Evolutionary conservation across 37 sponge, comb jelly and placozoan species (phyloP), one percentile per base, ranked within the genome.

Genomic region (Mnemiopsis leidyi): DNA sequence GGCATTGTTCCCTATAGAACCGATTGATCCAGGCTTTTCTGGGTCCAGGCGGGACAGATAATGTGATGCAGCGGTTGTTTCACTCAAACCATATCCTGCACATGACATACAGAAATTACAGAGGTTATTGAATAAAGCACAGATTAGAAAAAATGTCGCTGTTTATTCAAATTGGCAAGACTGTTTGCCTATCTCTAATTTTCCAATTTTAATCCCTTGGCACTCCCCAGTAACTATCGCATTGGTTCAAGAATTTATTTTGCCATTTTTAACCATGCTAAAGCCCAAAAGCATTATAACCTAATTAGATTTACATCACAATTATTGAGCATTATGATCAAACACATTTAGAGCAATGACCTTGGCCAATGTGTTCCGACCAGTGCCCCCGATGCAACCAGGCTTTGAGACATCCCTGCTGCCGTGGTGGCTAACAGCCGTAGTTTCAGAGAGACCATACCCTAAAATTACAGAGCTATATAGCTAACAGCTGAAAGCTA

Each of bases 391-490:
- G 2, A 77, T 77, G 18, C 32, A 77, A 32, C 79, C 79, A 77
- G 32, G 36, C 36, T 77, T 77, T 0, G 35, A 20, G 5, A 18
- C 1, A 36, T 77, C 35, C 18, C 36, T 77, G 3, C 18, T 31
- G 16, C 33, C 32, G 79, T 77, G 79, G 68, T 95, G 95, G 0
- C 93, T 92, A 0, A 95, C 95, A 13, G 96, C 96, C 34, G 95
- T 96, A 0, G 94, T 95, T 88, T 97, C 97, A 2, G 97, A 93
- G 16, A 97, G 79, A 25, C 97, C 97, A 37, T 97, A 97, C 18
- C 95, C 96, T 77, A 32, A 48, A 48, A 13, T 48, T 48, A 18
- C 13, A 48, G n/a, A n/a, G n/a, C n/a, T n/a, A n/a, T n/a, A 48
- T 48, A 48, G 61, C 61, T 48, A 48, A 13, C 13, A 48, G 61